phyloP scores from a whole-genome alignment of 2,888 invertebrate species.

The Artemia sinica region DNA sequence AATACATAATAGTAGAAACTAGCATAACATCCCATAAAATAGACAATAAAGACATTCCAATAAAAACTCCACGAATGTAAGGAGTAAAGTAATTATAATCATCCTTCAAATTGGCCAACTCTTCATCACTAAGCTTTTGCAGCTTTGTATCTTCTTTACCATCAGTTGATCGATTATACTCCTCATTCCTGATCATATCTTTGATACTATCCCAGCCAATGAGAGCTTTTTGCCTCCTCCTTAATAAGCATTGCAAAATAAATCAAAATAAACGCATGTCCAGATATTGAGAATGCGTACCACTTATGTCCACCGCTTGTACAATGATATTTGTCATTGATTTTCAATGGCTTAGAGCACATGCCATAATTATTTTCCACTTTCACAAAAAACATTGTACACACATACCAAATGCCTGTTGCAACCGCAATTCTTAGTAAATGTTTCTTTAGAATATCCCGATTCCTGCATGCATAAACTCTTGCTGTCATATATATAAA shows the following conservation, averaged over 20 bases:
- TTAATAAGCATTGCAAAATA: constrained; percentile 78
- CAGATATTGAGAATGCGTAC: constrained; percentile 31
- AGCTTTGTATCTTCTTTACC: constrained; percentile 43
- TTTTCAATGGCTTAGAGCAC: constrained; percentile 31
- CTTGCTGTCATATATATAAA: constrained; percentile 64
- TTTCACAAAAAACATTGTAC: constrained; percentile 61
- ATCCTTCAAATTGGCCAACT: constrained; percentile 49
- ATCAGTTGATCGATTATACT: constrained; percentile 45
- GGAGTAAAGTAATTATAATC: constrained; percentile 63
- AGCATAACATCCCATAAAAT: constrained; percentile 92
- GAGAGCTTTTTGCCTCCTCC: constrained; percentile 76
- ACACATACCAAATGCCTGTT: constrained; percentile 69
- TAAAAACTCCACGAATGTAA: constrained; percentile 55
- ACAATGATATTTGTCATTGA: constrained; percentile 40
- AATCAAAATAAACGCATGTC: constrained; percentile 86
- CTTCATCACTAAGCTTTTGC: constrained; percentile 45
- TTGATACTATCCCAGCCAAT: constrained; percentile 78
- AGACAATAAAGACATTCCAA: constrained; percentile 57
- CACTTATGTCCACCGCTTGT: constrained; percentile 17
- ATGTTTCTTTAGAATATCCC: constrained; percentile 51
- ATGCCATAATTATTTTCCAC: constrained; percentile 45
- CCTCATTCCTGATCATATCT: constrained; percentile 61
- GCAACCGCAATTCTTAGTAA: constrained; percentile 50
- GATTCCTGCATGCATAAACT: constrained; percentile 64
- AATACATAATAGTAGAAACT: constrained; percentile 76